Base-by-base conservation (phyloP, 2,797 vertebrate genomes). In the Menidia menidia region DNA sequence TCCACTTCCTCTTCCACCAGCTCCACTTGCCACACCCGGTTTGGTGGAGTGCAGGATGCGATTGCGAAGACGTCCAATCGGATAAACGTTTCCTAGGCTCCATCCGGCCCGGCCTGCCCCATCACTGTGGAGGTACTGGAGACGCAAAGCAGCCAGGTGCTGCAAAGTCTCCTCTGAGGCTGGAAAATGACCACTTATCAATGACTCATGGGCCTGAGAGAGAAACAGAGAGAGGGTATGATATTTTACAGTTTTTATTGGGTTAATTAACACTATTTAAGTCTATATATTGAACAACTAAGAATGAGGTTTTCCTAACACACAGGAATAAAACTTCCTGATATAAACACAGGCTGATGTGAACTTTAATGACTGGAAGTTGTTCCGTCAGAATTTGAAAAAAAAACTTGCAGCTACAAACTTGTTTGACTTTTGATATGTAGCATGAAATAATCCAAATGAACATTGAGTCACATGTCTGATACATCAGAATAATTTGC, bases 131-230 rank as follows among this genome's bases (percentile, higher is more conserved):
- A 97, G 95, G 78, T 98, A 97, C 89, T 97, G 96, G 14, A 98
- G 92, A 8, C 97, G 94, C 31, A 97, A 85, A 31, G 97, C 95
- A 0, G 96, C 95, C 66, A 98, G 81, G 64, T 96, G 96, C 91
- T 97, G 97, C 73, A 98, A 80, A 0, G 96, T 97, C 87, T 98
- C 97, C 87, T 97, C 97, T 0, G 94, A 95, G 30, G 93, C 97
- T 0, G 97, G 97, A 76, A 98, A 97, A 80, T 98, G 97, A 16
- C 97, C 96, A 2, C 95, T 96, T 83, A 97, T 96, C 68, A 97
- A 91, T 87, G 95, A 96, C 91, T 98, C 97, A 0, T 98, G 97
- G 48, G 97, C 97, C 97, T 98, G 64, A 15, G 57, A 81, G 50
- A 60, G 18, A 70, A 58, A 10, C 15, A 18, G 12, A 32, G 25